phyloP scores from a whole-genome alignment of 2,797 vertebrate genomes.

The Microhierax caerulescens region DNA sequence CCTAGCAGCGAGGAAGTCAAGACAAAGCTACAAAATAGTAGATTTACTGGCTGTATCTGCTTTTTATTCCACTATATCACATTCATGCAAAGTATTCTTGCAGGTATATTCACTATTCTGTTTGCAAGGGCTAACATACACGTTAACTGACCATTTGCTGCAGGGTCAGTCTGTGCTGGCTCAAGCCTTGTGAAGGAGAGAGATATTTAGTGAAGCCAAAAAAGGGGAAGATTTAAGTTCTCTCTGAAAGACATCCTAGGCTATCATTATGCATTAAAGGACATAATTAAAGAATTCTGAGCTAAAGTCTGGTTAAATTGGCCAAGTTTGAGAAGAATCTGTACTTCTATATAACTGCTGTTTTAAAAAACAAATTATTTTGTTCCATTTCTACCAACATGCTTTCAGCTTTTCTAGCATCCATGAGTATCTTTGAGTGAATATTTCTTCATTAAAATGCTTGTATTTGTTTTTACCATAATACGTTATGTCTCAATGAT shows the following conservation, averaged over 20 bases:
- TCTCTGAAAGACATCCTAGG: not conserved
- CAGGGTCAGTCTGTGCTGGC: not conserved
- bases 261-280: not conserved
- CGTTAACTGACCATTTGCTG: not conserved
- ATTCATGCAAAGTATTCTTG: not conserved
- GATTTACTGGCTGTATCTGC: not conserved
- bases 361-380: not conserved
- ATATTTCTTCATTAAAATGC: not conserved
- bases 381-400: not conserved
- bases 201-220: not conserved
- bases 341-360: not conserved
- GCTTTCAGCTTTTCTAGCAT: not conserved
- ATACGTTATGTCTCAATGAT: not conserved
- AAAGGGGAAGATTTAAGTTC: not conserved
- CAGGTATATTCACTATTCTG: not conserved
- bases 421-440: not conserved
- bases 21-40: not conserved
- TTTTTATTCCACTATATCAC: not conserved
- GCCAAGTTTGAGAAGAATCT: not conserved
- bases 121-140: not conserved
- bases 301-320: not conserved
- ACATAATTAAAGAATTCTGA: not conserved
- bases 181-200: not conserved
- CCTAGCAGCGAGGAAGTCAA: not conserved
- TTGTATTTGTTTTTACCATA: not conserved